These are phyloP conservation scores for Anseranas semipalmata DNA, from an alignment of 2,113 vertebrate genomes.

Conservation along the genomic window DNA sequence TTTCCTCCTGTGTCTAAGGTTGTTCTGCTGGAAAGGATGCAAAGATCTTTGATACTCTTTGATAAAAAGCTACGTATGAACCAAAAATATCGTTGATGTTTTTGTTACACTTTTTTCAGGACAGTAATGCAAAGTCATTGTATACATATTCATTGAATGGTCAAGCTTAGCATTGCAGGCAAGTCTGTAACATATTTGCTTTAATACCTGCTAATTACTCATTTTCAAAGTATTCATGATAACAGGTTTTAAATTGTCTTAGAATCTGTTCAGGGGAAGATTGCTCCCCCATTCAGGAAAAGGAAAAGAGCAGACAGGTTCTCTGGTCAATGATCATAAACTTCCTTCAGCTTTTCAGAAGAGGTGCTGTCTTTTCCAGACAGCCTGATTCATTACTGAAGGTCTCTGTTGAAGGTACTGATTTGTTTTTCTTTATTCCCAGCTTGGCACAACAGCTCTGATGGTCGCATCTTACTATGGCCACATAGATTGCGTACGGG, in stretches of 20 bases:
- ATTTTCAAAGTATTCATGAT: not conserved
- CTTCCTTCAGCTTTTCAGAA: not conserved
- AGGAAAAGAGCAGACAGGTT: not conserved
- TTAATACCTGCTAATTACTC: not conserved
- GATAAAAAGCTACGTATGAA: not conserved
- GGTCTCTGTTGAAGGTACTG: slow-evolving; percentile 15
- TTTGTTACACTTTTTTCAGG: not conserved
- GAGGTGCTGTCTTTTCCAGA: not conserved
- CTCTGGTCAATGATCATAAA: not conserved
- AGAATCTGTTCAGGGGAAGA: not conserved
- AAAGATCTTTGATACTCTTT: not conserved
- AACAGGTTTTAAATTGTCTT: not conserved
- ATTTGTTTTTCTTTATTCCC: slow-evolving; percentile 62
- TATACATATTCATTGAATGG: accelerated
- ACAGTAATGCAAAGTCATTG: not conserved
- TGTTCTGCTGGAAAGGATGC: slow-evolving; percentile 2
- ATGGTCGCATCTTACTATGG: slow-evolving; percentile 95
- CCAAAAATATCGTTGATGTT: not conserved
- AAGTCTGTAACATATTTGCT: not conserved
- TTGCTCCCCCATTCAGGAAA: not conserved
- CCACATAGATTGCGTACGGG: slow-evolving; percentile 87
- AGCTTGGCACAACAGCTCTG: slow-evolving; percentile 93
- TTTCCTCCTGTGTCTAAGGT: not conserved
- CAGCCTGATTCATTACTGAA: not conserved
- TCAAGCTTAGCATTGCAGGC: not conserved